These are phyloP conservation scores for Dicentrarchus labrax DNA, from an alignment of 2,113 vertebrate species.

Conservation along the genomic window DNA sequence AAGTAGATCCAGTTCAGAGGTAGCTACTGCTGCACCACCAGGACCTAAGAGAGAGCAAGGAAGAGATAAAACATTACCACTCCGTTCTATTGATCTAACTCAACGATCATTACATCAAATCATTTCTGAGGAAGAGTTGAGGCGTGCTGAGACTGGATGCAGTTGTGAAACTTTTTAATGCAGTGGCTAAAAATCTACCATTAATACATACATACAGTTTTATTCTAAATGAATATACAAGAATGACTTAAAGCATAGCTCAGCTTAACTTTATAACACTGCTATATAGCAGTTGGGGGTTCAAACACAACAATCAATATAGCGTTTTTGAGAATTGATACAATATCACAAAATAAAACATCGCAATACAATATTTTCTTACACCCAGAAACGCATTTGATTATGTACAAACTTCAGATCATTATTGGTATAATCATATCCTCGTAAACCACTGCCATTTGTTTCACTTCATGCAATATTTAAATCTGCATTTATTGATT, in stretches of 20 bases:
- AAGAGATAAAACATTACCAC: slow-evolving; percentile 52
- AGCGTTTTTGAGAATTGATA: too few species aligned
- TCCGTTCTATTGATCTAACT: slow-evolving; percentile 41
- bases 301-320: too few species aligned
- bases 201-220: not conserved
- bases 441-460: too few species aligned
- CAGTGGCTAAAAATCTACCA: not conserved
- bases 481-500: too few species aligned
- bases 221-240: not conserved
- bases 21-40: slow-evolving; percentile 62
- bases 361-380: too few species aligned
- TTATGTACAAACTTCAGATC: too few species aligned
- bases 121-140: not conserved
- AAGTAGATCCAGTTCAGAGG: slow-evolving; percentile 71
- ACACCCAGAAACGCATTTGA: too few species aligned
- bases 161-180: slow-evolving; percentile 1
- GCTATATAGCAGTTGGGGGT: too few species aligned
- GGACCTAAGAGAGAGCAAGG: slow-evolving; percentile 57
- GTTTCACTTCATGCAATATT: too few species aligned
- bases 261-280: too few species aligned
- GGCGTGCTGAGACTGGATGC: not conserved
- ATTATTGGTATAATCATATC: too few species aligned
- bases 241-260: not conserved
- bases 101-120: slow-evolving; percentile 37
- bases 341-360: too few species aligned